Evolutionary conservation across 2,797 vertebrate genomes (phyloP), one percentile per base, ranked within the genome.

Genomic region (Cossypha niveicapilla): DNA sequence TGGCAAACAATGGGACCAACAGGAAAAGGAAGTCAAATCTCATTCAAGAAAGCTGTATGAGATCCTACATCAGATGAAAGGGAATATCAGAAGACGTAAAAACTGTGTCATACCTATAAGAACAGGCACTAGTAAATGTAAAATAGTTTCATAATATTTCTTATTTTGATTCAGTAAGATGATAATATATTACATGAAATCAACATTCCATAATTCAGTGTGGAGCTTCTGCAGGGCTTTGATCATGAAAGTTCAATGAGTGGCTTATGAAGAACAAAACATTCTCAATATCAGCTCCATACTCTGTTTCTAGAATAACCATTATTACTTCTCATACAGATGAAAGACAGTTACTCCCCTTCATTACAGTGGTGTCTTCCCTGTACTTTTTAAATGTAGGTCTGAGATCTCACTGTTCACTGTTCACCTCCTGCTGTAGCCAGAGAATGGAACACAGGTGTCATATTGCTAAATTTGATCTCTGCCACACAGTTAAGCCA

Each of bases 351-450:
- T 74, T 92, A 94, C 63, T 84, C 34, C 90, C 72, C 86, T 81
- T 70, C 91, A 92, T 86, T 96, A 91, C 39, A 91, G 54, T 66
- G 24, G 82, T 77, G 35, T 87, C 85, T 61, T 93, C 94, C 63
- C 90, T 75, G 19, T 66, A 65, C 92, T 93, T 96, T 74, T 87
- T 89, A 91, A 95, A 95, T 71, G 37, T 82, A 94, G 83, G 74
- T 92, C 81, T 94, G 63, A 94, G 79, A 91, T 86, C 65, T 88
- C 73, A 94, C 61, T 87, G 84, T 51, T 88, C 73, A 94, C 61
- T 87, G 84, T 51, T 91, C 94, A 91, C 77, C 95, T 93, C 96
- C 97, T 88, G 95, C 97, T 92, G 91, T 15, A 96, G 78, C 67
- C 76, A 65, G 85, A 96, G 94, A 95, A 97, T 80, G 85, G 85